Base-by-base conservation (phyloP, 2,888 invertebrate genomes). In the Lepidonotus clava region DNA sequence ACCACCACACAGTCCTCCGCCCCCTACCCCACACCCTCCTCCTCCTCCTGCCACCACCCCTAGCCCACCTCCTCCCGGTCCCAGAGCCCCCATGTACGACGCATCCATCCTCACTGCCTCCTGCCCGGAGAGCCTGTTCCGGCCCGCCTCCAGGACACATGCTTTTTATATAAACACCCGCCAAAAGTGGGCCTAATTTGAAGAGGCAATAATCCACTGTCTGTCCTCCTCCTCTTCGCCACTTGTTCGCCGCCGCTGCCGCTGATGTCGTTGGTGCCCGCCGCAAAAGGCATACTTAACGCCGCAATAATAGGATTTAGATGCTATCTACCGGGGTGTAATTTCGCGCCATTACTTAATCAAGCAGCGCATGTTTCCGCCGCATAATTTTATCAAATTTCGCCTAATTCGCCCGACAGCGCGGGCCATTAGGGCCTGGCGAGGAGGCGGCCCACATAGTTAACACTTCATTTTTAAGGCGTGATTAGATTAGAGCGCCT, bases 401-500 rank as follows among this genome's bases (percentile, higher is more conserved):
- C 80, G 41, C 46, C 80, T 80, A 80, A 80, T 80, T 80, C 80
- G 28, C 32, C 51, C 46, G 80, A 41, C 80, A 18, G 80, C 80
- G 32, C 32, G 80, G n/a, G 24, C 80, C 80, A 80, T 80, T 80
- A 80, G 24, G 80, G 14, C 4, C 14, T 32, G 51, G 21, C 51
- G 24, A 18, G 34, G 46, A 80, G 18, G 46, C 28, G 28, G 32
- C 66, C 36, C 46, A 80, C 80, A 80, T 80, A 83, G 86, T 83
- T 83, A 67, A 86, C 86, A 86, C 87, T 87, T 88, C 89, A 89
- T 90, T 89, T 86, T 88, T 86, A 86, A 71, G 66, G 83, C 53
- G 85, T 87, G 87, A 90, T 89, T 89, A 85, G 88, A 89, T 90
- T 89, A 89, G 89, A 89, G 80, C 88, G 88, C 87, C 86, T 87